Percentiles rank a stretch among this genome's conserved stretches.
Evolutionary conservation across 2,888 invertebrate genomes (phyloP).

Genomic region (Acleris emargana): DNA sequence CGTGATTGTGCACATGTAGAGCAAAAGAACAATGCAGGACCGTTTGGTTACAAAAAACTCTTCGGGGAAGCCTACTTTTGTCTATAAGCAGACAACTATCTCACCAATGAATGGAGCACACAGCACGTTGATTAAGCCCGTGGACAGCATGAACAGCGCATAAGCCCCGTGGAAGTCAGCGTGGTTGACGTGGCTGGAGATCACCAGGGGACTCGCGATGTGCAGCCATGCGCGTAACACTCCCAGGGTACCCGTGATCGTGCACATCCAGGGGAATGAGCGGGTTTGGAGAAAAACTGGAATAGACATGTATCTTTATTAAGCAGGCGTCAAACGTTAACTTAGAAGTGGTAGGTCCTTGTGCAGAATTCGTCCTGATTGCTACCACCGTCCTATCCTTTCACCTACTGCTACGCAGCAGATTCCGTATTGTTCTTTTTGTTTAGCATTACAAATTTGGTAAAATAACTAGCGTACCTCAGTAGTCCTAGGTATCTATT

Average conservation of each 20-base stretch:
- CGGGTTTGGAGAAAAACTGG: constrained; percentile 64
- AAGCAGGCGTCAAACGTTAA: not conserved
- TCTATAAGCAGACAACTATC: constrained; percentile 37
- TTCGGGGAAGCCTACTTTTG: too few species aligned
- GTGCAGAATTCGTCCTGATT: too few species aligned
- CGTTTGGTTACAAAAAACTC: too few species aligned
- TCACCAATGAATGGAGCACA: constrained; percentile 86
- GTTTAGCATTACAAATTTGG: too few species aligned
- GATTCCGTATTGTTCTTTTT: too few species aligned
- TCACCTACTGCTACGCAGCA: too few species aligned
- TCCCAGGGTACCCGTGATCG: constrained; percentile 80
- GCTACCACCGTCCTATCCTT: too few species aligned
- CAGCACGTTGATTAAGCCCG: constrained; percentile 85
- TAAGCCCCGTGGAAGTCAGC: constrained; percentile 89
- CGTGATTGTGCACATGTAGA: constrained; percentile 83
- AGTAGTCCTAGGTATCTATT: too few species aligned
- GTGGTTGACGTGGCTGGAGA: constrained; percentile 85
- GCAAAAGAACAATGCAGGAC: constrained; percentile 41
- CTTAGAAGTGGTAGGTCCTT: too few species aligned
- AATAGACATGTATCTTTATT: constrained; percentile 38
- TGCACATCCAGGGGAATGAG: constrained; percentile 58
- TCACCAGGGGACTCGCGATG: constrained; percentile 86
- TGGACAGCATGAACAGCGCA: constrained; percentile 87
- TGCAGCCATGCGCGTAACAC: constrained; percentile 87
- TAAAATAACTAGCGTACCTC: too few species aligned